These are phyloP conservation scores for Corythoichthys intestinalis DNA, from an alignment of 2,113 vertebrate genomes.

Conservation along the genomic window DNA sequence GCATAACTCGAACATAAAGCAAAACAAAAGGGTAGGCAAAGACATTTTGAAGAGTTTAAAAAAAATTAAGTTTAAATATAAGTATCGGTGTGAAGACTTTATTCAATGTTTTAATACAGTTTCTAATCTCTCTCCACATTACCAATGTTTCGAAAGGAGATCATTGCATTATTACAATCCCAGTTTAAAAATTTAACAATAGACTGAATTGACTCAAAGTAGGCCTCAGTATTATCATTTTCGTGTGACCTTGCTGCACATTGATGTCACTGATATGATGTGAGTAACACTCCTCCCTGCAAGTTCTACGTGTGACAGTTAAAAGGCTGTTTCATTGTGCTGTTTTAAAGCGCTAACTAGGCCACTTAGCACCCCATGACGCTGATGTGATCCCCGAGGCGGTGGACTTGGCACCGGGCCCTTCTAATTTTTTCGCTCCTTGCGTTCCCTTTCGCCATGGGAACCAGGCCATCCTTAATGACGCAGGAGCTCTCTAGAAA, in stretches of 20 bases:
- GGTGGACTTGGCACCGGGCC: constrained; percentile 67
- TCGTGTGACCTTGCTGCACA: constrained; percentile 24
- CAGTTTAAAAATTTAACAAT: too few relatives aligned
- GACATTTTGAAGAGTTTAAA: too few relatives aligned
- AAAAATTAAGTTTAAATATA: too few relatives aligned
- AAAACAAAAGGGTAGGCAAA: too few relatives aligned
- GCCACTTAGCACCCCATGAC: constrained; percentile 72
- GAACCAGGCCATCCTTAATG: constrained; percentile 74
- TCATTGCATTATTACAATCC: too few relatives aligned
- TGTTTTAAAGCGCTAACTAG: constrained; percentile 72
- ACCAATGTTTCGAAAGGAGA: too few relatives aligned
- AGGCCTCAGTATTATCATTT: constrained; percentile 1
- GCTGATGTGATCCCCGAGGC: constrained; percentile 72
- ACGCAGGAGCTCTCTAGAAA: constrained; percentile 48
- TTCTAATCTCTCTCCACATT: too few relatives aligned
- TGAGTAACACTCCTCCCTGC: constrained; percentile 20
- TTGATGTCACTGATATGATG: constrained; percentile 34
- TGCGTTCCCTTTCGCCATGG: constrained; percentile 69
- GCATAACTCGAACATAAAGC: too few relatives aligned
- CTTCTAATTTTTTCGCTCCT: constrained; percentile 57
- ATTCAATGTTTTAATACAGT: too few relatives aligned
- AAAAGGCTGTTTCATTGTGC: constrained; percentile 69
- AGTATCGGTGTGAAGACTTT: neutral
- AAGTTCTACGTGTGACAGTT: constrained; percentile 58
- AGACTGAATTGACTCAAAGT: neutral